These are phyloP conservation scores for Macaca fascicularis DNA, from an alignment of 2,113 vertebrate genomes.

Conservation along the genomic window T2T-MFA8v1.1 NC_088380.1:147165001-147165500, in stretches of 20 bases:
- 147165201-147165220: slow-evolving; percentile 21
- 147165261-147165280: slow-evolving; percentile 7
- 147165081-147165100: slow-evolving; percentile 4
- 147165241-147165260: neutral
- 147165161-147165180: neutral
- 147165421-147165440: neutral
- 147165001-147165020: neutral
- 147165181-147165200: slow-evolving; percentile 29
- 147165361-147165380: slow-evolving; percentile 14
- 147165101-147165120: slow-evolving; percentile 16
- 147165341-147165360: neutral
- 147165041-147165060: neutral
- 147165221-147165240: neutral
- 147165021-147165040: neutral
- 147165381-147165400: neutral
- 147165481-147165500: slow-evolving; percentile 27
- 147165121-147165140: neutral
- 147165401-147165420: neutral
- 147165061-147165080: neutral
- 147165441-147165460: neutral
- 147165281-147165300: slow-evolving; percentile 9
- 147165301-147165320: neutral
- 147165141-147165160: neutral
- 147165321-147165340: slow-evolving; percentile 18
- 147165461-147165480: slow-evolving; percentile 15